Evolutionary conservation across 2,797 vertebrate species (phyloP), one percentile per base, ranked within the genome.

Genomic region (Sebastes dallii): DNA sequence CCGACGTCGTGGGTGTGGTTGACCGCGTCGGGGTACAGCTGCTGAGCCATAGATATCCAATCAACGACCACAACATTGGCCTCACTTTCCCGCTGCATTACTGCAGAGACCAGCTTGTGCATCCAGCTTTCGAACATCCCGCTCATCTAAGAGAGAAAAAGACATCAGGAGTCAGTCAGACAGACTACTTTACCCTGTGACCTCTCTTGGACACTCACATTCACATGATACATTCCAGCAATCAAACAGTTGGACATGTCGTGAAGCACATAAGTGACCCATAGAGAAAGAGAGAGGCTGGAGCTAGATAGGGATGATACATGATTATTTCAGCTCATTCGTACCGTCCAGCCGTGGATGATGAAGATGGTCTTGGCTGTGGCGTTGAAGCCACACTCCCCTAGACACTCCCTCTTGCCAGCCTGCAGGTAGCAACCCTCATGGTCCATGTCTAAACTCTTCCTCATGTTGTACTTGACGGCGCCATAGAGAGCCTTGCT

Each of bases 321-420:
- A 65, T 24, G 18, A 13, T 16, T 30, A 59, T n/a, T 29, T 39
- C 3, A 55, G 24, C 3, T 72, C 3, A 0, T 14, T 68, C 91
- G 94, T 85, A 99, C 98, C 76, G 97, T 97, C 98, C 98, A 99
- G 71, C 98, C 98, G 6, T 99, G 98, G 83, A 99, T 97, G 89
- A 99, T 96, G 77, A 99, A 94, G 88, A 99, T 98, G 0, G 97
- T 98, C 88, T 97, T 99, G 1, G 96, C 95, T 12, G 97, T 96
- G 24, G 85, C 6, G 5, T 99, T 98, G 92, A 99, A 99, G 76
- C 93, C 90, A 84, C 98, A 99, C 20, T 96, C 91, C 70, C 94
- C 81, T 29, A 99, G 86, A 59, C 91, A 61, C 8, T 91, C 71
- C 5, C 14, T 91, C 11, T 93, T 92, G 8, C 96, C 96, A 0